Base-by-base conservation (phyloP, 2,113 vertebrate species). In the Sebastes schlegelii region DNA sequence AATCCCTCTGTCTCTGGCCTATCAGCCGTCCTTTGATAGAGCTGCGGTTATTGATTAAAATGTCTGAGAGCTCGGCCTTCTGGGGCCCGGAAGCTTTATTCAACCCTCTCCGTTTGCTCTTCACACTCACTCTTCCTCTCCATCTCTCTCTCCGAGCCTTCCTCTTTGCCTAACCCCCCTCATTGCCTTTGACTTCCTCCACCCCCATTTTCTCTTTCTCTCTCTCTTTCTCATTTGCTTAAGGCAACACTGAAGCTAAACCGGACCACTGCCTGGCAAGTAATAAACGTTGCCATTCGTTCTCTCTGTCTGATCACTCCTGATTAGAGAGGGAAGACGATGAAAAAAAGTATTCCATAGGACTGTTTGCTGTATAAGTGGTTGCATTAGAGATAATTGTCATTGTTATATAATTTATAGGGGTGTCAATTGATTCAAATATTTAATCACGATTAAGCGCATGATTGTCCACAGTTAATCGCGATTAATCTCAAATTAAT, bases 21-120 rank as follows among this genome's bases (percentile, higher is more conserved):
- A 93, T 93, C 92, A 91, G 92, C 86, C 81, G 10, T 89, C 88
- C 92, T 93, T 93, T 94, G 93, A 94, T 94, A 93, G 90, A 93
- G 87, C 92, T 80, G 90, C 87, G 74, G 88, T 92, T 94, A 94
- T 93, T 93, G 93, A 94, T 94, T 94, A 93, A 94, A 92, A 93
- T 92, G 92, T 93, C 93, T 93, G 87, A 92, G 91, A 93, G 90
- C 90, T 88, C 74, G 76, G 85, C 90, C 92, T 92, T 91, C 81
- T 92, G 90, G 90, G 91, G 87, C 78, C 88, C 88, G 79, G 92
- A 92, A 94, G 91, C 92, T 92, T 91, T 93, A 91, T 93, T 93
- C 90, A 92, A 82, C 76, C 88, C 84, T 89, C 86, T 86, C 82
- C 63, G 74, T 91, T 89, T 86, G 89, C 88, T 89, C 90, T 82